Percentiles rank a stretch among this genome's conserved stretches.
These are phyloP conservation scores for Corbicula japonica DNA, from an alignment of 2,888 invertebrate genomes.

Conservation along the genomic window DNA sequence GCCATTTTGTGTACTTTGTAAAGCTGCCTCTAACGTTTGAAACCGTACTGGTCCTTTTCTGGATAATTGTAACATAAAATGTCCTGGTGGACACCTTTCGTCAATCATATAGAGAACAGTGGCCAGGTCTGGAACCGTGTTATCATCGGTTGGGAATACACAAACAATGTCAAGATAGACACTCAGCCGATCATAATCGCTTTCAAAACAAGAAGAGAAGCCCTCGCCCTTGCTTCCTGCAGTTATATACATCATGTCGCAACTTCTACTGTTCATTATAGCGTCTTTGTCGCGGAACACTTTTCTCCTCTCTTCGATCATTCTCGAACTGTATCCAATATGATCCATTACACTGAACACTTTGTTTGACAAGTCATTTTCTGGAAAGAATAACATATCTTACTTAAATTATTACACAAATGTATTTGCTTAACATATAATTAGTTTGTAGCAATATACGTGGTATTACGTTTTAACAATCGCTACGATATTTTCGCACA, in stretches of 20 bases:
- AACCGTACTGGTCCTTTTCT: neutral
- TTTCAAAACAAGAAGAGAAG: slow-evolving; percentile 22
- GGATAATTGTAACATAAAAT: slow-evolving; percentile 20
- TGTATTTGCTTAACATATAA: too few species aligned
- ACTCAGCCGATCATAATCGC: slow-evolving; percentile 25
- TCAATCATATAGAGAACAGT: slow-evolving; percentile 20
- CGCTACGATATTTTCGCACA: too few species aligned
- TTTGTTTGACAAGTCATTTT: slow-evolving; percentile 1
- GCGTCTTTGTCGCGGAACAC: slow-evolving; percentile 12
- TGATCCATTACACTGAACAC: slow-evolving; percentile 4
- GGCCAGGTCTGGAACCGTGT: neutral
- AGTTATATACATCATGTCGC: neutral
- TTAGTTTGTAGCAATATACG: too few species aligned
- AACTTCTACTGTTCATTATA: neutral
- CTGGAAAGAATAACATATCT: too few species aligned
- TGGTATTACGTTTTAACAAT: too few species aligned
- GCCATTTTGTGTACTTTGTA: neutral
- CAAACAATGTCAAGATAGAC: slow-evolving; percentile 13
- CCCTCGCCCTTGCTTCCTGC: slow-evolving; percentile 35
- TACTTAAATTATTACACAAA: too few species aligned
- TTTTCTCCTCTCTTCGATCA: slow-evolving; percentile 13
- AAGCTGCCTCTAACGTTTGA: neutral
- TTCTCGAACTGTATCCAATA: slow-evolving; percentile 13
- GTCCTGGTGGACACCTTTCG: slow-evolving; percentile 23
- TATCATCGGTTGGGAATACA: neutral